Conservation (phyloP, 2,888 invertebrate species). For the Strigamia transsilvanica region DNA sequence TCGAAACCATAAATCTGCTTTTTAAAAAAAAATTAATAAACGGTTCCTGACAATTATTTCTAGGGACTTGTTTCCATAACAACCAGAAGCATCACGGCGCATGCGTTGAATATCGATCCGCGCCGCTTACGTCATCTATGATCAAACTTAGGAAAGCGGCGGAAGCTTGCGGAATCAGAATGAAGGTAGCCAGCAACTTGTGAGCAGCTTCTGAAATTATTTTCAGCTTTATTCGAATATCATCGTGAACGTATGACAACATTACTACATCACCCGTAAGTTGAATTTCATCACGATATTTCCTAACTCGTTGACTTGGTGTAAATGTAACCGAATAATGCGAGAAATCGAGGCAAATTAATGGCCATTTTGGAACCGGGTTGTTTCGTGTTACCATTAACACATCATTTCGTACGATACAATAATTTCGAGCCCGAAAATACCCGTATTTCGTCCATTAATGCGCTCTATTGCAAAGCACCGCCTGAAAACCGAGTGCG, state of each 20-base stretch:
- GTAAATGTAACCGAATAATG: background rate
- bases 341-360: background rate
- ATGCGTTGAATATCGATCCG: constrained; percentile 4
- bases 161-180: constrained; percentile 19
- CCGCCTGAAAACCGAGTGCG: background rate
- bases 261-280: background rate
- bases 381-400: background rate
- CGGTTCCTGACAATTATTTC: constrained; percentile 1
- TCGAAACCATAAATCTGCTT: constrained; percentile 1
- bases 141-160: constrained; percentile 23
- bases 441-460: background rate
- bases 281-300: background rate
- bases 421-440: background rate
- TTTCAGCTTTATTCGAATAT: background rate
- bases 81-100: background rate
- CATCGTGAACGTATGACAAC: background rate
- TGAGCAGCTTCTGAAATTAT: background rate
- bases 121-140: background rate
- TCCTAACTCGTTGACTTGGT: background rate
- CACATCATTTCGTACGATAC: background rate
- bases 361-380: background rate
- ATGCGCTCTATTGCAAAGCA: background rate
- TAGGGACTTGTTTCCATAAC: background rate
- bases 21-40: constrained; percentile 8
- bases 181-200: constrained; percentile 43